Evolutionary conservation across 2,113 vertebrate genomes (phyloP).

Genomic region (Saguinus imperator): DNA sequence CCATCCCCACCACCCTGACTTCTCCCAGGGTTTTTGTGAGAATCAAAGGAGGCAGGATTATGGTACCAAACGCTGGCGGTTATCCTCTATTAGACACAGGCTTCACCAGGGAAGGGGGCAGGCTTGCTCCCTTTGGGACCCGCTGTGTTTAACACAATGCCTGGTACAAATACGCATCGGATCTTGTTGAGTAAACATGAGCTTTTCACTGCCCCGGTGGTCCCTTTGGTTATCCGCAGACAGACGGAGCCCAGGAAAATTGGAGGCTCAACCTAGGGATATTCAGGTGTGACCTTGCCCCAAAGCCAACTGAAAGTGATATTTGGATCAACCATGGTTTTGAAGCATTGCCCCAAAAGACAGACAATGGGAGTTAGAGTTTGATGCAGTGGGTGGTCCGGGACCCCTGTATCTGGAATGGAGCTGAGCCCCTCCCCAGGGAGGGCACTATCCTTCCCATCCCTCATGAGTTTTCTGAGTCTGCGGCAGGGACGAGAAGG

Average conservation of each 20-base stretch:
- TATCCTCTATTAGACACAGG: background rate
- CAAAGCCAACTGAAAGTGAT: background rate
- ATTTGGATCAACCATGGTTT: background rate
- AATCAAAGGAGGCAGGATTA: background rate
- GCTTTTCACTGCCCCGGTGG: background rate
- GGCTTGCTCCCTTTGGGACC: background rate
- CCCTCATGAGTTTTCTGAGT: background rate
- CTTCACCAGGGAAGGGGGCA: background rate
- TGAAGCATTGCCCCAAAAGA: background rate
- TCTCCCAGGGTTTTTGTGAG: background rate
- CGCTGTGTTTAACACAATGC: background rate
- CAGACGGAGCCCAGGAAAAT: background rate
- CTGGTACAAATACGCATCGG: background rate
- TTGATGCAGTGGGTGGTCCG: background rate
- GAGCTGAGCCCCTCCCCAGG: background rate
- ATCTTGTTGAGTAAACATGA: background rate
- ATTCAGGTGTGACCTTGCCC: background rate
- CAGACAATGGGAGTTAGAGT: background rate
- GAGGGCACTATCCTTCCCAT: background rate
- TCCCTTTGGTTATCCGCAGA: background rate
- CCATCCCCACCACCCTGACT: background rate
- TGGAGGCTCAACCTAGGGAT: background rate
- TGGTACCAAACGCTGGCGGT: background rate
- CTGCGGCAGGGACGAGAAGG: background rate
- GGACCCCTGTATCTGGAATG: background rate